Evolutionary conservation across 2,888 invertebrate genomes (phyloP).

Genomic region (Diploptera punctata): DNA sequence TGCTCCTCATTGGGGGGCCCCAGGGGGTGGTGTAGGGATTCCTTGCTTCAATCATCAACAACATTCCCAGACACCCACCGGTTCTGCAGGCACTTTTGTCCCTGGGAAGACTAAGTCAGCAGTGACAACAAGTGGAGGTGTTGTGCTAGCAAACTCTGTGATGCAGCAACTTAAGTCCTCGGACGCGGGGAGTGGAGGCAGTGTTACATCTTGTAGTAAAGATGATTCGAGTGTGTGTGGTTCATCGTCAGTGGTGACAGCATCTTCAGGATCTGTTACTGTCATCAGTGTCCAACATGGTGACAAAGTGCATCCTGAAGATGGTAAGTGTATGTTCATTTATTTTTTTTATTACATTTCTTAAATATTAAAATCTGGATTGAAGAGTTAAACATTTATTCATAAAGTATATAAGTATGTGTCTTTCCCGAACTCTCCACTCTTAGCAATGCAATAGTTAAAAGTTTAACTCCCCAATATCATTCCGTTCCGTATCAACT

Average conservation of each 20-base stretch:
- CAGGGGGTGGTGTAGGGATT: conserved; percentile 27
- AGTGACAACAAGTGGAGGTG: conserved; percentile 18
- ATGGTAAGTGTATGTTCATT: conserved; percentile 24
- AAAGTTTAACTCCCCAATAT: no score
- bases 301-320: neutral
- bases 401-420: no score
- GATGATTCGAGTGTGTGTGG: conserved; percentile 7
- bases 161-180: conserved; percentile 35
- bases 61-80: conserved; percentile 30
- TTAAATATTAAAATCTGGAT: no score
- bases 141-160: conserved; percentile 34
- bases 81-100: conserved; percentile 10
- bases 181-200: conserved; percentile 29
- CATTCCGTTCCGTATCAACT: no score
- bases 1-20: conserved; percentile 9
- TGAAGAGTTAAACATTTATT: no score
- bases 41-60: conserved; percentile 27
- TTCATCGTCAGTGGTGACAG: conserved; percentile 57
- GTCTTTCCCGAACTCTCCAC: no score
- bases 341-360: no score
- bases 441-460: no score
- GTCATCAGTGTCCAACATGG: conserved; percentile 41
- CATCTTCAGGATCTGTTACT: conserved; percentile 53
- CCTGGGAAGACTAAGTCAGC: conserved; percentile 14
- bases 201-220: conserved; percentile 3